Conservation (phyloP, 2,797 vertebrate genomes). For the Chelon labrosus region DNA sequence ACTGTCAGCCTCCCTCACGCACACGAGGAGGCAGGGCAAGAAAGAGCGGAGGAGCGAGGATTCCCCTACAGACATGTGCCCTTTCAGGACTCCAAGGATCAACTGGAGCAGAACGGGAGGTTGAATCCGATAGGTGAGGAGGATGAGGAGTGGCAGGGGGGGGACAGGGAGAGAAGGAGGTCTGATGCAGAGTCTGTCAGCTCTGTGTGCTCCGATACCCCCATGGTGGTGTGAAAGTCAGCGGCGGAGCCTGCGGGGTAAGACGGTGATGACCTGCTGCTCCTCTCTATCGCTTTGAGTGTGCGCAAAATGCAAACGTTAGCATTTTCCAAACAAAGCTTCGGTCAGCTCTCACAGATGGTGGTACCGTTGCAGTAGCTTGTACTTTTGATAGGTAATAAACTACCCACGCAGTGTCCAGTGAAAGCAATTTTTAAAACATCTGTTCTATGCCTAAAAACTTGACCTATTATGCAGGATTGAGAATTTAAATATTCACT, state of each 20-base stretch:
- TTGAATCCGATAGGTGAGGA: conserved; percentile 88
- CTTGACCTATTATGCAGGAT: not conserved
- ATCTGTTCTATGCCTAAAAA: not conserved
- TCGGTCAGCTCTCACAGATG: conserved; percentile 1
- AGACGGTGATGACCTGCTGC: conserved; percentile 3
- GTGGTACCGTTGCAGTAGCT: conserved; percentile 3
- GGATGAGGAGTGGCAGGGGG: conserved; percentile 76
- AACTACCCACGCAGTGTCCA: not conserved
- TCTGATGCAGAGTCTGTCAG: conserved; percentile 93
- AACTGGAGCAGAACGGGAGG: conserved; percentile 93
- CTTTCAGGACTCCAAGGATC: conserved; percentile 85
- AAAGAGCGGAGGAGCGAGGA: conserved; percentile 44
- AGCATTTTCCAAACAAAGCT: conserved; percentile 37
- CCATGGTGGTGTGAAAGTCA: conserved; percentile 90
- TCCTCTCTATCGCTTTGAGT: conserved; percentile 20
- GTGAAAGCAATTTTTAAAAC: not conserved
- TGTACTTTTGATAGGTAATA: conserved; percentile 11
- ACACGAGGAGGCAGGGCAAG: conserved; percentile 74
- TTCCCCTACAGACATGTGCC: conserved; percentile 83
- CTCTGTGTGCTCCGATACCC: conserved; percentile 94
- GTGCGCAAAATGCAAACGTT: conserved; percentile 28
- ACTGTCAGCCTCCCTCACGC: conserved; percentile 90
- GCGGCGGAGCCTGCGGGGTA: not conserved
- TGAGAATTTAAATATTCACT: not conserved
- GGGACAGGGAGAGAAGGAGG: conserved; percentile 84